Percentiles rank a stretch among this genome's conserved stretches.
These are phyloP conservation scores for Conopomorpha cramerella DNA, from an alignment of 1,140 invertebrate species.

Conservation along the genomic window DNA sequence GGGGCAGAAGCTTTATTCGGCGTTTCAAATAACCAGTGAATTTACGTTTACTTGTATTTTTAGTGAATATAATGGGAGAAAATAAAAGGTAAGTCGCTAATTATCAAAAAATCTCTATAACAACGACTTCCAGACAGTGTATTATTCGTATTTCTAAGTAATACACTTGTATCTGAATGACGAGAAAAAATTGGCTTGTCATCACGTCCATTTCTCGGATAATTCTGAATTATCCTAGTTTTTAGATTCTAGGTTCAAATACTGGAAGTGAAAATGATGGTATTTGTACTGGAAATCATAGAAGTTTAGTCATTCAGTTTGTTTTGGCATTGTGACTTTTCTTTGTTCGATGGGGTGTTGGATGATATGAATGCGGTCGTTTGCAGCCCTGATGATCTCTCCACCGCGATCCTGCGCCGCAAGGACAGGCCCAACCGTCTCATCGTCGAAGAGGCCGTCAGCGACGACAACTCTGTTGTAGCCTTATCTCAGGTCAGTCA, in stretches of 20 bases:
- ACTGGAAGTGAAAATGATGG: too few species aligned
- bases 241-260: too few species aligned
- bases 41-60: slow-evolving; percentile 30
- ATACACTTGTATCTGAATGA: too few species aligned
- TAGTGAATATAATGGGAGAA: slow-evolving; percentile 58
- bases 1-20: slow-evolving; percentile 49
- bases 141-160: too few species aligned
- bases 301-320: too few species aligned
- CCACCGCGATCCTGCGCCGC: slow-evolving; percentile 96
- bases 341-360: too few species aligned
- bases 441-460: slow-evolving; percentile 96
- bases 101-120: too few species aligned
- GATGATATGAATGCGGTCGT: slow-evolving; percentile 17
- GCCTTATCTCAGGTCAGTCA: slow-evolving; percentile 83
- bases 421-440: slow-evolving; percentile 98
- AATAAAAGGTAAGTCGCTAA: slow-evolving; percentile 57
- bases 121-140: too few species aligned
- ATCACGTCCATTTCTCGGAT: slow-evolving; percentile 41
- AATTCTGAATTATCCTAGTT: too few species aligned
- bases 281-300: too few species aligned
- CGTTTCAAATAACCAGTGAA: slow-evolving; percentile 33
- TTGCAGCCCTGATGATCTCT: slow-evolving; percentile 85
- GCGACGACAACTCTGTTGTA: slow-evolving; percentile 98
- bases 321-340: too few species aligned
- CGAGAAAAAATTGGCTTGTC: slow-evolving; percentile 59